These are phyloP conservation scores for Monopterus albus DNA, from an alignment of 2,113 vertebrate species.

Conservation along the genomic window DNA sequence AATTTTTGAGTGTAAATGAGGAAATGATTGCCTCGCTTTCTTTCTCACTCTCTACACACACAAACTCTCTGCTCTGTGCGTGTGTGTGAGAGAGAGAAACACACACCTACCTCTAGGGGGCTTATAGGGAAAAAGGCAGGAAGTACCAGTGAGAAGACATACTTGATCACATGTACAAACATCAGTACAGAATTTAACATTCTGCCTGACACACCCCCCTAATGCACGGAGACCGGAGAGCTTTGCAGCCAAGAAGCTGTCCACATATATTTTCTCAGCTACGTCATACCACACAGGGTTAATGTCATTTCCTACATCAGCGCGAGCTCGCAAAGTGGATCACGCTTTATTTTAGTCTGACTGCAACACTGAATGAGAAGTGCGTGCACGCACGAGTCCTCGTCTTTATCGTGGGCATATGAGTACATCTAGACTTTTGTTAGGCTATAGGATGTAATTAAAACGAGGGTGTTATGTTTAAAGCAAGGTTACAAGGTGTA, in stretches of 20 bases:
- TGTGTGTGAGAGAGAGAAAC: too few relatives aligned
- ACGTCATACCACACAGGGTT: constrained; percentile 48
- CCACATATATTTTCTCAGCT: constrained; percentile 46
- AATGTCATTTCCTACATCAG: constrained; percentile 61
- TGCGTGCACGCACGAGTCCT: not conserved
- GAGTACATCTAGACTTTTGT: not conserved
- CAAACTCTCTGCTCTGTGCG: too few relatives aligned
- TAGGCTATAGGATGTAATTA: not conserved
- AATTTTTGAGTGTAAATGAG: constrained; percentile 34
- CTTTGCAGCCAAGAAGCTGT: constrained; percentile 51
- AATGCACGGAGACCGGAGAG: constrained; percentile 63
- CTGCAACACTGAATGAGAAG: constrained; percentile 28
- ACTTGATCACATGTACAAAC: constrained; percentile 84
- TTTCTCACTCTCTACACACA: constrained; percentile 29
- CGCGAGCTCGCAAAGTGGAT: constrained; percentile 52
- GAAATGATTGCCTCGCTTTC: constrained; percentile 41
- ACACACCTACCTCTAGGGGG: constrained; percentile 71
- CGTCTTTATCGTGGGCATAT: not conserved
- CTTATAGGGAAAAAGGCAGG: constrained; percentile 59
- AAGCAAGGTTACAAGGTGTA: not conserved
- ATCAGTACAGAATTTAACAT: constrained; percentile 80
- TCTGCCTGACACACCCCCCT: constrained; percentile 83
- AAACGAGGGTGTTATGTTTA: not conserved
- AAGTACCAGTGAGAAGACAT: constrained; percentile 76
- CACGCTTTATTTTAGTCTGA: constrained; percentile 54